Evolutionary conservation across 2,797 vertebrate genomes (phyloP), one percentile per base, ranked within the genome.

Genomic region (Phoebastria nigripes): DNA sequence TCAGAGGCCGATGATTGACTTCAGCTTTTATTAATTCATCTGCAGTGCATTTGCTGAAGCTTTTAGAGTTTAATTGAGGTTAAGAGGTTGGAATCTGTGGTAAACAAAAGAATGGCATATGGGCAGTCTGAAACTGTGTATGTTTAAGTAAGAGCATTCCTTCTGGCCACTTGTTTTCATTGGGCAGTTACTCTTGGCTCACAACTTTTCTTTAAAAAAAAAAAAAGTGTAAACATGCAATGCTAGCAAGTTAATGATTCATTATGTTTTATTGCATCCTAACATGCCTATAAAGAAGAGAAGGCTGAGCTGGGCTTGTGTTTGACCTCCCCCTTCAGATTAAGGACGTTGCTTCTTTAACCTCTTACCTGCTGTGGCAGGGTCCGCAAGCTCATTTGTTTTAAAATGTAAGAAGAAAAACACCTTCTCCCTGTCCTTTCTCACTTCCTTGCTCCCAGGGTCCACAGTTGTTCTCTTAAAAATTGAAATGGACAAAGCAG

Each of bases 51-150:
- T 96, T 94, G 67, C 77, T 72, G 66, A 54, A 93, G 92, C 73
- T 96, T 96, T 94, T 93, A 93, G 87, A 59, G 92, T 90, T 96
- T 97, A 97, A 98, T 95, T 97, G 96, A 97, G 96, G 96, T 96
- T 96, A 97, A 97, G 94, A 94, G 96, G 96, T 97, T 95, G 91
- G 89, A 94, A 94, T 95, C 82, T 86, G 69, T 78, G 70, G 95
- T 97, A 94, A 97, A 96, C 93, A 96, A 95, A 97, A 90, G 94
- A 86, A 87, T 87, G 90, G 92, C 96, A 96, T 97, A 97, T 95
- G 95, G 95, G 74, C 93, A 94, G 82, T 69, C 77, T 96, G 89
- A 96, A 96, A 88, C 66, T 89, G 87, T 87, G 67, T 96, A 83
- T 91, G 65, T 82, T 88, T 96, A 87, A 90, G 87, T 81, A 95